Conservation (phyloP, 1,140 invertebrate genomes). For the Danaus melanippus region DNA sequence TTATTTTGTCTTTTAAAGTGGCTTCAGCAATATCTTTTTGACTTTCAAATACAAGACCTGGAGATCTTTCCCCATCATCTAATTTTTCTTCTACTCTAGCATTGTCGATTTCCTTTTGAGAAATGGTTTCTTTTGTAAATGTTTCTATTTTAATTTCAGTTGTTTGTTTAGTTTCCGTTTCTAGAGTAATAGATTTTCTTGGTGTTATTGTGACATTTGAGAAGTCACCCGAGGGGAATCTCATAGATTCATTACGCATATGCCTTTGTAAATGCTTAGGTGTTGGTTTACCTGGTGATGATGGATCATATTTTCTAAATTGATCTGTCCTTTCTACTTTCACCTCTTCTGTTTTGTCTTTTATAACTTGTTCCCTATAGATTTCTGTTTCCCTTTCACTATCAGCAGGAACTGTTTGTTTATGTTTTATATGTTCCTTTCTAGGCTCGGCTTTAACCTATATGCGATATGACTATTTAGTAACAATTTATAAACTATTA, state of each 20-base stretch:
- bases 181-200: constrained; percentile 57
- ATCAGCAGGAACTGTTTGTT: constrained; percentile 46
- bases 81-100: constrained; percentile 62
- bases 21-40: constrained; percentile 66
- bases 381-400: constrained; percentile 36
- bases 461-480: constrained; percentile 1
- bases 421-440: constrained; percentile 57
- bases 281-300: constrained; percentile 65
- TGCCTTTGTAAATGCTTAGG: constrained; percentile 70
- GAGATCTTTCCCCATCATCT: constrained; percentile 60
- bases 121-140: constrained; percentile 51
- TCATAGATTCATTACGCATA: constrained; percentile 71
- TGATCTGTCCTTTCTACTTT: constrained; percentile 54
- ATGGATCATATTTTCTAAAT: constrained; percentile 60
- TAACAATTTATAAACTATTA: constrained; percentile 8
- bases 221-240: constrained; percentile 69
- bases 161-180: constrained; percentile 48
- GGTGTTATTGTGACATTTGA: constrained; percentile 68
- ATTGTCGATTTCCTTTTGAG: constrained; percentile 62
- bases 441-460: constrained; percentile 54
- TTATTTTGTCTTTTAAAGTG: constrained; percentile 65
- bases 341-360: constrained; percentile 41
- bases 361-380: constrained; percentile 29
- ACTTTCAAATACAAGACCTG: constrained; percentile 48
- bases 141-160: constrained; percentile 48